phyloP scores from a whole-genome alignment of 2,113 vertebrate species.

The Bubo blakistoni region DNA sequence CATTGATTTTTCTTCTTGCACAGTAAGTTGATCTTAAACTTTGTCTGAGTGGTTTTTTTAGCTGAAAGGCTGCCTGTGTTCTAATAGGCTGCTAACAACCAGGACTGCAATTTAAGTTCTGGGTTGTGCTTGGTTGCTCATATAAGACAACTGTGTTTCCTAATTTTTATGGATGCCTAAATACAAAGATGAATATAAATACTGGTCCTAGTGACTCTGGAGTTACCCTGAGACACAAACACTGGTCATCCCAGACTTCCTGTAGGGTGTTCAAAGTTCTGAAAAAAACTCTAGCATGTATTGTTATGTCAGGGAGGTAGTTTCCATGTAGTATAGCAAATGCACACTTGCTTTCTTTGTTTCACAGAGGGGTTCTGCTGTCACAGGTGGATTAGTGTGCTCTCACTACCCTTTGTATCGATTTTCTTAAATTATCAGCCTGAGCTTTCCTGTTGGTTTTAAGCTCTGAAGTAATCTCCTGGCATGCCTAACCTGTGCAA shows the following conservation, averaged over 20 bases:
- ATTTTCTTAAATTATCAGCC: neutral
- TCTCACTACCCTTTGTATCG: neutral
- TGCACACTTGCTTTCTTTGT: fast-evolving
- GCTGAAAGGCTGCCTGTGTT: fast-evolving
- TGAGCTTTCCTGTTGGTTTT: neutral
- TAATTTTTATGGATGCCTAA: neutral
- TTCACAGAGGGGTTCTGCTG: neutral
- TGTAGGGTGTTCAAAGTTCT: neutral
- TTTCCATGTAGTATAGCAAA: fast-evolving
- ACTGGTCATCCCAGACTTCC: neutral
- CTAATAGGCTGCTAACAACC: neutral
- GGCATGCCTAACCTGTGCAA: neutral
- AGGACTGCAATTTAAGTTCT: neutral
- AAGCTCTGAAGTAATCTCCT: neutral
- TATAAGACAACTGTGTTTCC: neutral
- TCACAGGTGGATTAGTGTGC: neutral
- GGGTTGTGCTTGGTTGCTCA: neutral
- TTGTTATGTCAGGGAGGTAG: neutral
- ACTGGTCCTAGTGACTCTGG: neutral
- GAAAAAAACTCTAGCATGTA: fast-evolving
- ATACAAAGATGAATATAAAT: neutral
- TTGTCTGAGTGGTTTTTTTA: neutral
- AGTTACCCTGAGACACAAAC: neutral
- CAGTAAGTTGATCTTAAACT: neutral
- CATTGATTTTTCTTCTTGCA: neutral